Evolutionary conservation across 2,113 vertebrate genomes (phyloP).

Genomic region (Paradoxurus hermaphroditus): DNA sequence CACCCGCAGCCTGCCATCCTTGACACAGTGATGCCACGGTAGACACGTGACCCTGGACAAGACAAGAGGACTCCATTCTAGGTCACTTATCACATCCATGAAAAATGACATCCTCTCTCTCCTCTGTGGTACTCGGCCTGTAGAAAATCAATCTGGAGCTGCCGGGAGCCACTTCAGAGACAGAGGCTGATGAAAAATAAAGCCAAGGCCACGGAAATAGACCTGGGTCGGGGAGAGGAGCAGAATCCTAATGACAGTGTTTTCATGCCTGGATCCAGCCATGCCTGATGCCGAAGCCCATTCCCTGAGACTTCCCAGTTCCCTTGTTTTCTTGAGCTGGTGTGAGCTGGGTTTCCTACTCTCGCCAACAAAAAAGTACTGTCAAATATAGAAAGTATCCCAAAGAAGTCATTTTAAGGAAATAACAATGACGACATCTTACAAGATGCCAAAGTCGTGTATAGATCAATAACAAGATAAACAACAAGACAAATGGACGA

Average conservation of each 20-base stretch:
- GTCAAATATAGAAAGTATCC: background rate
- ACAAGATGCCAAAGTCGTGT: background rate
- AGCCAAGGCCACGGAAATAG: background rate
- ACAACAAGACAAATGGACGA: background rate
- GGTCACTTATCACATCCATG: background rate
- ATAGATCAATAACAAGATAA: background rate
- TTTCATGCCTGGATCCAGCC: background rate
- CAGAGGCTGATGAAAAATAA: background rate
- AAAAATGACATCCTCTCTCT: background rate
- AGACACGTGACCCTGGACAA: background rate
- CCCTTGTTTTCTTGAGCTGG: background rate
- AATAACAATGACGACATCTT: background rate
- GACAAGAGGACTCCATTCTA: background rate
- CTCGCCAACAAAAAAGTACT: background rate
- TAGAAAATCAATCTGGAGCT: background rate
- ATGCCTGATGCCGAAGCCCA: background rate
- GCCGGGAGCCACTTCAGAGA: background rate
- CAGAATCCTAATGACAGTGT: background rate
- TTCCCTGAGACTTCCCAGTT: background rate
- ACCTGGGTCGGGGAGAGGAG: background rate
- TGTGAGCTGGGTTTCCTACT: background rate
- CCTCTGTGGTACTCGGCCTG: background rate
- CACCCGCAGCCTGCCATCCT: background rate
- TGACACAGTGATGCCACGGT: background rate
- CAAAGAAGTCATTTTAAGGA: slow-evolving; percentile 24